A percentile compares a stretch with the other conserved stretches of the same genome.
phyloP scores from a whole-genome alignment of 2,797 vertebrate species.

The Spinus olivaceus region DNA sequence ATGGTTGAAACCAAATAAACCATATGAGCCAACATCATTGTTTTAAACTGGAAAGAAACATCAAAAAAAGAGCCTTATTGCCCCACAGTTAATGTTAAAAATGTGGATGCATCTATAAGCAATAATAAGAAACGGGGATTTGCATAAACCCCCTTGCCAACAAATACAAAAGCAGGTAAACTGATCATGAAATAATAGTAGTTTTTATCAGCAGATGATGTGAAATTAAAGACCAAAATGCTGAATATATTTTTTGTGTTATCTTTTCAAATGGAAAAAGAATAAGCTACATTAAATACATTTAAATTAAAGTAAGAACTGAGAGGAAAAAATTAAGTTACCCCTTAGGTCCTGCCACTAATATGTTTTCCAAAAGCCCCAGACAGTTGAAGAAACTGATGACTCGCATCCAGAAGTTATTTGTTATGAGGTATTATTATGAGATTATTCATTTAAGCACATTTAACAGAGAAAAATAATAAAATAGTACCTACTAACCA shows the following conservation, averaged over 20 bases:
- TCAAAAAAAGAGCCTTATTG: background rate
- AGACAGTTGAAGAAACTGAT: background rate
- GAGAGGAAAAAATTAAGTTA: background rate
- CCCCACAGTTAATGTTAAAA: background rate
- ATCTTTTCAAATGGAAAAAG: background rate
- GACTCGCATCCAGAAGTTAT: background rate
- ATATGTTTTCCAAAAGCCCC: background rate
- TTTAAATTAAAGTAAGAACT: background rate
- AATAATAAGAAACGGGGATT: background rate
- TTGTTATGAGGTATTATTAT: background rate
- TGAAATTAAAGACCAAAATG: background rate
- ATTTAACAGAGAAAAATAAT: background rate
- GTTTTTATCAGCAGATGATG: background rate
- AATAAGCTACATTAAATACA: background rate
- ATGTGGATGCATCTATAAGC: background rate
- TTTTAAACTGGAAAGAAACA: background rate
- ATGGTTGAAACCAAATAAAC: background rate
- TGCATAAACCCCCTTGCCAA: background rate
- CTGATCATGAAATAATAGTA: rapidly evolving
- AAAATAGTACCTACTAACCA: background rate
- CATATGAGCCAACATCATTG: background rate
- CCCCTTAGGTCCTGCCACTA: background rate
- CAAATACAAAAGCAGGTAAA: background rate
- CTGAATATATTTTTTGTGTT: background rate
- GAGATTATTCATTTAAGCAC: background rate